Percentiles rank a stretch among this genome's conserved stretches.
These are phyloP conservation scores for Monochamus alternatus DNA, from an alignment of 2,888 invertebrate species.

Conservation along the genomic window DNA sequence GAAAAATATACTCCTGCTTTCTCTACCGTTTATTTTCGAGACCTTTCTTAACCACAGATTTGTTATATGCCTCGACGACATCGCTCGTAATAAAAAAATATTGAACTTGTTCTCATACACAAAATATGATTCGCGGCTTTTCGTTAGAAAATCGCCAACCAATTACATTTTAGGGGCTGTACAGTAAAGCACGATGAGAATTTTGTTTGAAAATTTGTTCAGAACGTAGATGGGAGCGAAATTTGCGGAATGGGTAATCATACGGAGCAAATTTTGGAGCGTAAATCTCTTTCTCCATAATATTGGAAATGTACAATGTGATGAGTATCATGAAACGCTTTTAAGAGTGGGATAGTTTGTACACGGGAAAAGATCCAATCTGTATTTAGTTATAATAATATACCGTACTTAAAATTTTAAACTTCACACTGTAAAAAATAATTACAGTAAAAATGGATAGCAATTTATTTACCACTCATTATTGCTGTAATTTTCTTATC, in stretches of 20 bases:
- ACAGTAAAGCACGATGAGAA: neutral
- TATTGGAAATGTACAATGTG: too few species aligned
- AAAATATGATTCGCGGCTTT: constrained; percentile 25
- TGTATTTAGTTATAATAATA: too few species aligned
- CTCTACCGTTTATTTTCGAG: constrained; percentile 59
- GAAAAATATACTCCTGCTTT: constrained; percentile 66
- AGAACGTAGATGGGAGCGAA: neutral
- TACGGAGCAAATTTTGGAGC: neutral
- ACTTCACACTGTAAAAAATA: too few species aligned
- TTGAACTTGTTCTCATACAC: constrained; percentile 30
- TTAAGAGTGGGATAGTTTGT: neutral
- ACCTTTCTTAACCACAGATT: constrained; percentile 50
- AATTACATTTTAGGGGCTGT: constrained; percentile 25
- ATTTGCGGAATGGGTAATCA: neutral
- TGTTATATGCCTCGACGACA: constrained; percentile 50
- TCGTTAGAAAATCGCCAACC: constrained; percentile 4
- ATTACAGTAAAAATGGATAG: too few species aligned
- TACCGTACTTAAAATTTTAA: too few species aligned
- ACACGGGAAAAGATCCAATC: too few species aligned
- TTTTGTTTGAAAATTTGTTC: neutral
- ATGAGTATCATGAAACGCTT: too few species aligned
- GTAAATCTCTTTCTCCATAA: neutral
- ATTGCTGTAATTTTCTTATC: too few species aligned
- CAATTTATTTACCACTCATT: too few species aligned
- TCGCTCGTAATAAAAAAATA: constrained; percentile 45